These are phyloP conservation scores for Latrodectus geometricus DNA, from an alignment of 1,140 invertebrate species.

Conservation along the genomic window DNA sequence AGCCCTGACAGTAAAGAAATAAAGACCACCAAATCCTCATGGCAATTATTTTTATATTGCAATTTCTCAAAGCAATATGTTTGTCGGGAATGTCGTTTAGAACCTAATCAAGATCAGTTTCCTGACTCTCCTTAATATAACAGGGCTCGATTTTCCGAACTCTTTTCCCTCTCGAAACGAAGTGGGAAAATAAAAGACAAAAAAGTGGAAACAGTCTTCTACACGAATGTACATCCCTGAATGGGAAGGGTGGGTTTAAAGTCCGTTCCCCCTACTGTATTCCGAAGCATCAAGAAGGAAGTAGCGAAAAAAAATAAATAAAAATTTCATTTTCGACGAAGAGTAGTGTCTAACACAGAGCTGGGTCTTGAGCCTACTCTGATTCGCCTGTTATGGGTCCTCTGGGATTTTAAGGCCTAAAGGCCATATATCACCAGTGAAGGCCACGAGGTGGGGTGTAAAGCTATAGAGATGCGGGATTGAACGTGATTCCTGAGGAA, in stretches of 20 bases:
- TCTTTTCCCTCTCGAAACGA: no score
- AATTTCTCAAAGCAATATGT: conserved; percentile 19
- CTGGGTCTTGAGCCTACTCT: no score
- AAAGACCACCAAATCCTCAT: neutral
- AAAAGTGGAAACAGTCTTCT: no score
- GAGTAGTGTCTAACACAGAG: no score
- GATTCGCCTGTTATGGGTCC: neutral
- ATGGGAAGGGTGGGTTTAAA: no score
- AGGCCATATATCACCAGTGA: no score
- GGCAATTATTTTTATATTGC: conserved; percentile 9
- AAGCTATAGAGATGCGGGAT: neutral
- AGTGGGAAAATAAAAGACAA: no score
- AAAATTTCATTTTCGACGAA: no score
- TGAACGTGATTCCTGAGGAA: neutral
- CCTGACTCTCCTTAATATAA: neutral
- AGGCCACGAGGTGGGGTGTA: neutral
- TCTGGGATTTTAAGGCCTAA: conserved; percentile 8
- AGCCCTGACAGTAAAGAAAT: neutral
- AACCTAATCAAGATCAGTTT: conserved; percentile 5
- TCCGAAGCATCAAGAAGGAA: no score
- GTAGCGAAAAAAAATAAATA: no score
- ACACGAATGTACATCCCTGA: no score
- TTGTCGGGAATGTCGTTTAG: conserved; percentile 1
- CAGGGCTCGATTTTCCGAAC: neutral
- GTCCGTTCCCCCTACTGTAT: no score